Base-by-base conservation (phyloP, 2,888 invertebrate species). In the Microctonus hyperodae region DNA sequence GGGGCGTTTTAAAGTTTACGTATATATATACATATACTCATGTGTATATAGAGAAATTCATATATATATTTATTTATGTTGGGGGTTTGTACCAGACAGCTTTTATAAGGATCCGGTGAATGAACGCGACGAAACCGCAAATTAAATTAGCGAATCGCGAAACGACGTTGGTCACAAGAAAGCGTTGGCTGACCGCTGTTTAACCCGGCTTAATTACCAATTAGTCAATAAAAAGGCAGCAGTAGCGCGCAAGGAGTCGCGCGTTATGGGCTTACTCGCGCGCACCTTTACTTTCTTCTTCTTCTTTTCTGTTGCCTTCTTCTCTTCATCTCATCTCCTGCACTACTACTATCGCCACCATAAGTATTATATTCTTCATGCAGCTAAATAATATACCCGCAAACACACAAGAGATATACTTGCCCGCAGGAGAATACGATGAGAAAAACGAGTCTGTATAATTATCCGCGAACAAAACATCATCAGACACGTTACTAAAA, bases 151-250 rank as follows among this genome's bases (percentile, higher is more conserved):
- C 76, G 77, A 78, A 75, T 77, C 74, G 74, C 74, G 72, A 77
- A 79, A 79, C 76, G 77, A 78, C 71, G 75, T 66, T 66, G 73
- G 74, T 40, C 31, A 73, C 80, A 82, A 82, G 79, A 81, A 82
- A 80, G 80, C 81, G 80, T 81, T 79, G 78, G 78, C 80, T 78
- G 78, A 74, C 77, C 76, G 76, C 79, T 80, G 76, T 80, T 81
- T 80, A 82, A 79, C 80, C 76, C 74, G 71, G 74, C 79, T 81
- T 81, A 82, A 83, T 82, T 81, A 81, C 80, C 81, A 81, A 82
- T 82, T 81, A 82, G 80, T 75, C 76, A 78, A 80, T 79, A 82
- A 82, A 82, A 72, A 73, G 40, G 37, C 65, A 71, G 70, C 76
- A 76, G 78, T 76, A 75, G 75, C 72, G 70, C 73, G 71, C 64